These are phyloP conservation scores for Margaritifera margaritifera DNA, from an alignment of 2,888 invertebrate species.

Conservation along the genomic window DNA sequence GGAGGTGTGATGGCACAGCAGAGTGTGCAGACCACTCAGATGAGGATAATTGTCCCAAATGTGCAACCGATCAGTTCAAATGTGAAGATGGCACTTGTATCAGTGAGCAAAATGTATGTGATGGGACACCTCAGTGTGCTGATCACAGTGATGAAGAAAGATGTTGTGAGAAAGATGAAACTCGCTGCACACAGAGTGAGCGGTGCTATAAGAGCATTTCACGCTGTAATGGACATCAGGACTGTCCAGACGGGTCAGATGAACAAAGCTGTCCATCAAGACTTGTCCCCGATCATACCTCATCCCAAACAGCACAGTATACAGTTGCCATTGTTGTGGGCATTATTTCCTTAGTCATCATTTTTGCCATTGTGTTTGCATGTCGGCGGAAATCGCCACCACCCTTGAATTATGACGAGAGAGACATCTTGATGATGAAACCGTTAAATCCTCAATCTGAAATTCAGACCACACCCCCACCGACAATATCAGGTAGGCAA, in stretches of 20 bases:
- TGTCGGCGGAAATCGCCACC: constrained; percentile 62
- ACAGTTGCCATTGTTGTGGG: constrained; percentile 74
- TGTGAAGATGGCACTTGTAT: constrained; percentile 63
- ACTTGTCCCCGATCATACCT: constrained; percentile 15
- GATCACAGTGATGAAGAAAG: constrained; percentile 49
- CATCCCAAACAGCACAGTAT: constrained; percentile 58
- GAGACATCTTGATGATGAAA: constrained; percentile 59
- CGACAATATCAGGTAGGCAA: too few species aligned
- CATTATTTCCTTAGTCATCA: constrained; percentile 76
- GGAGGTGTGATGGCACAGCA: constrained; percentile 93
- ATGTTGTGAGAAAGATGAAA: constrained; percentile 59
- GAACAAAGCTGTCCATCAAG: constrained; percentile 19
- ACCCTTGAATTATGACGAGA: constrained; percentile 48
- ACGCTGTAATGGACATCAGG: constrained; percentile 57
- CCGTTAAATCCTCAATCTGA: constrained; percentile 51
- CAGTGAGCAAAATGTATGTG: constrained; percentile 73
- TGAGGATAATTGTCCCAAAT: constrained; percentile 65
- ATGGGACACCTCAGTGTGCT: constrained; percentile 50
- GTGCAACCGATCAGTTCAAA: constrained; percentile 55
- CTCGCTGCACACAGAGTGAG: constrained; percentile 57
- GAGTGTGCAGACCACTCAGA: constrained; percentile 72
- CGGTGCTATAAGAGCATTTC: constrained; percentile 47
- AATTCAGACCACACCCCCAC: constrained; percentile 3
- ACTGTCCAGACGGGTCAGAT: constrained; percentile 57
- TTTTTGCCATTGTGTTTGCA: constrained; percentile 72